phyloP scores from a whole-genome alignment of 2,888 invertebrate species.

The Oscheius onirici region DNA sequence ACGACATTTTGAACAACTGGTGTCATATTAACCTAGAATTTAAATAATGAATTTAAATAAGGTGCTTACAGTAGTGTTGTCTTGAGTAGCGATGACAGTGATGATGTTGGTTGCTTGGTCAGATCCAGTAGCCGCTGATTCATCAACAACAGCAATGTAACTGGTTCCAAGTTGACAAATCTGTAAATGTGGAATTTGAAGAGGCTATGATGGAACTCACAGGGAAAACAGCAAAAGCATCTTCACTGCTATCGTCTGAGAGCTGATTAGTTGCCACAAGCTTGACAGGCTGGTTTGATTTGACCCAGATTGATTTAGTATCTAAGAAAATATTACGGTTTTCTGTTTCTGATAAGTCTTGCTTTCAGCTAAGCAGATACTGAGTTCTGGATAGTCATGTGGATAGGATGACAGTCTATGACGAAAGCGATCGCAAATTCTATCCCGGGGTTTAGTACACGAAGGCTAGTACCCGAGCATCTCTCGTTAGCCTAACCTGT shows the following conservation, averaged over 20 bases:
- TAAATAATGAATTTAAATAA: neutral
- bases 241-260: slow-evolving; percentile 19
- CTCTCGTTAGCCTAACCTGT: too few species aligned
- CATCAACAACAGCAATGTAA: slow-evolving; percentile 17
- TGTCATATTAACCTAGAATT: neutral
- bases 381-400: too few species aligned
- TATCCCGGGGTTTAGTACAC: too few species aligned
- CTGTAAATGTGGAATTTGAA: neutral
- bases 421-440: too few species aligned
- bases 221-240: slow-evolving; percentile 27
- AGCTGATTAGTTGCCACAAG: slow-evolving; percentile 25
- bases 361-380: too few species aligned
- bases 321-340: neutral
- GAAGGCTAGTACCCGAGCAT: too few species aligned
- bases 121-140: neutral
- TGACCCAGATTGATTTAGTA: slow-evolving; percentile 19
- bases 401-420: too few species aligned
- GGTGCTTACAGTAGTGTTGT: slow-evolving; percentile 13
- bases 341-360: too few species aligned
- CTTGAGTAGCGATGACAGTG: slow-evolving; percentile 30
- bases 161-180: slow-evolving; percentile 30
- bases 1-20: neutral
- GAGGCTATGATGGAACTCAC: slow-evolving; percentile 8
- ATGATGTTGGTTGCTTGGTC: slow-evolving; percentile 17
- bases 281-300: neutral